These are phyloP conservation scores for Rhinopithecus roxellana DNA, from an alignment of 2,113 vertebrate genomes.

Conservation along the genomic window DNA sequence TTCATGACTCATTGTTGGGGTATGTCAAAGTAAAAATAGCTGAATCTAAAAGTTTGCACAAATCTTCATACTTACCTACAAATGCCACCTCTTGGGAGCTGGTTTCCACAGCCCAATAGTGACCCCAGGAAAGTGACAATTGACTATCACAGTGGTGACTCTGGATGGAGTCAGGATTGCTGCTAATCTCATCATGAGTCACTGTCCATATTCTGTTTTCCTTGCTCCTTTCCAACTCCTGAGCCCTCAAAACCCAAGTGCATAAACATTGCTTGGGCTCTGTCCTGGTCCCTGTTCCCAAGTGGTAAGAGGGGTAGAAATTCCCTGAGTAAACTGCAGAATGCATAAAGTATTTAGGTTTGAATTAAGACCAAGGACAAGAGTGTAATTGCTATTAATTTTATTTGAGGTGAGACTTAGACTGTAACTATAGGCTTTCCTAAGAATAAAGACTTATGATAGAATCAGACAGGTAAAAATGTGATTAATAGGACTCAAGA, in stretches of 20 bases:
- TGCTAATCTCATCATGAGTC: neutral
- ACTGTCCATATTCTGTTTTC: neutral
- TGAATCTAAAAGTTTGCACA: neutral
- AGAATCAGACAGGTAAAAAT: neutral
- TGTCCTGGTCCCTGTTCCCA: neutral
- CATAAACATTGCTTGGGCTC: neutral
- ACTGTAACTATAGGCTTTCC: neutral
- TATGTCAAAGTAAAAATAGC: neutral
- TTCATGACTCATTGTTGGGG: neutral
- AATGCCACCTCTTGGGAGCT: neutral
- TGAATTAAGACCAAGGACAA: neutral
- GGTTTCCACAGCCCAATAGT: neutral
- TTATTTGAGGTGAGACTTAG: neutral
- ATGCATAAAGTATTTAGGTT: neutral
- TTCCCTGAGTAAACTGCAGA: neutral
- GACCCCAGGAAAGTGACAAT: neutral
- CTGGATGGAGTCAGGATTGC: neutral
- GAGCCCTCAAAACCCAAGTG: neutral
- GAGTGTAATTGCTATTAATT: neutral
- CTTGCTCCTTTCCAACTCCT: neutral
- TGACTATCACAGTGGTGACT: neutral
- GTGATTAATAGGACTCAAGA: neutral
- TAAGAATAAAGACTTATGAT: neutral
- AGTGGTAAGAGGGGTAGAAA: neutral
- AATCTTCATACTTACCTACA: neutral